Evolutionary conservation across 2,888 invertebrate species (phyloP).

Genomic region (Pachycephus smyrnensis): DNA sequence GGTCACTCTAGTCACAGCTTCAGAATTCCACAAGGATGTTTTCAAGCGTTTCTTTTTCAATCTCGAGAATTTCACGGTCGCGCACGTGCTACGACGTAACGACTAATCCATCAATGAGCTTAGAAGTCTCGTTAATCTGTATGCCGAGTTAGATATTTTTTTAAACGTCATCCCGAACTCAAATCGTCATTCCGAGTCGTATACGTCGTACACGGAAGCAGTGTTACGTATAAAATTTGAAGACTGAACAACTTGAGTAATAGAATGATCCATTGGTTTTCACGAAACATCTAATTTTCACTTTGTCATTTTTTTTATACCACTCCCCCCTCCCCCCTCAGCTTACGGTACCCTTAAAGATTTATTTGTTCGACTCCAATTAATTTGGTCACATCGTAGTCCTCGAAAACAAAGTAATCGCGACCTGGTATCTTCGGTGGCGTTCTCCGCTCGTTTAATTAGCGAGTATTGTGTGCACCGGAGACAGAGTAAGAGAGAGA

Average conservation of each 20-base stretch:
- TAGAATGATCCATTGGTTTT: background rate
- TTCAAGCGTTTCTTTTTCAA: background rate
- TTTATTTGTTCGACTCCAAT: slow-evolving; percentile 53
- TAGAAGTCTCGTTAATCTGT: background rate
- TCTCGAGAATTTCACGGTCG: background rate
- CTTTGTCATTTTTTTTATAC: background rate
- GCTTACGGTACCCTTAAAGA: background rate
- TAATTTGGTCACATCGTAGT: slow-evolving; percentile 55
- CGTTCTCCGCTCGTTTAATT: slow-evolving; percentile 63
- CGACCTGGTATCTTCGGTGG: slow-evolving; percentile 58
- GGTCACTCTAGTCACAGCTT: background rate
- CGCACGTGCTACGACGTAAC: background rate
- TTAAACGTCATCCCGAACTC: background rate
- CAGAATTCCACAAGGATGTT: background rate
- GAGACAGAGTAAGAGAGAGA: slow-evolving; percentile 15
- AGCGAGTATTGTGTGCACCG: slow-evolving; percentile 62
- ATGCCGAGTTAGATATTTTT: background rate
- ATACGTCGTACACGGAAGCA: background rate
- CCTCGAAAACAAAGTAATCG: slow-evolving; percentile 66
- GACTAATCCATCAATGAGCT: background rate
- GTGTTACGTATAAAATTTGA: background rate
- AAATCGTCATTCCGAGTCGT: background rate
- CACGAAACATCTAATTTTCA: background rate
- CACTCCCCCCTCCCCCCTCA: slow-evolving; percentile 16
- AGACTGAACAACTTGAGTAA: background rate